phyloP scores from a whole-genome alignment of 1,140 invertebrate species.

The Aculops lycopersici region DNA sequence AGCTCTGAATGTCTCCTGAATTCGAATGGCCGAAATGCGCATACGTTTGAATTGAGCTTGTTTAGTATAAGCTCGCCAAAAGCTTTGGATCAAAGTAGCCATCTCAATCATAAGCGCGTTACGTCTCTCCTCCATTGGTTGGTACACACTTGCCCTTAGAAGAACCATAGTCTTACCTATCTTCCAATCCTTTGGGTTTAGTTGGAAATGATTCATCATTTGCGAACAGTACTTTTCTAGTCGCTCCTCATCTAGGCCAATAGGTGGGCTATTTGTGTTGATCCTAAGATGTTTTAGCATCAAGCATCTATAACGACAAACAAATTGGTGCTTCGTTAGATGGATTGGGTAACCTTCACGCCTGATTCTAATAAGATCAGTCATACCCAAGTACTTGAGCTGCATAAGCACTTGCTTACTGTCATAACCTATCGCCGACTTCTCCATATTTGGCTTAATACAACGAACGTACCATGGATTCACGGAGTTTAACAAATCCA shows the following conservation, averaged over 20 bases:
- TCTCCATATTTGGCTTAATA: slow-evolving; percentile 69
- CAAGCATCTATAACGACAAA: slow-evolving; percentile 36
- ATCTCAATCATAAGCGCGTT: slow-evolving; percentile 30
- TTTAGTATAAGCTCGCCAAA: slow-evolving; percentile 27
- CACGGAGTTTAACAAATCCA: slow-evolving; percentile 59
- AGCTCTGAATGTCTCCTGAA: slow-evolving; percentile 54
- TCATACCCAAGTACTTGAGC: slow-evolving; percentile 67
- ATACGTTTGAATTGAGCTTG: slow-evolving; percentile 33
- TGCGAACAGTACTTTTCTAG: slow-evolving; percentile 11
- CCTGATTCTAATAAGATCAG: slow-evolving; percentile 71
- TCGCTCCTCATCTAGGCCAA: slow-evolving; percentile 2
- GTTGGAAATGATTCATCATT: slow-evolving; percentile 22
- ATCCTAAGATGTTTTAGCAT: slow-evolving; percentile 5
- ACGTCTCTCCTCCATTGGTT: slow-evolving; percentile 46
- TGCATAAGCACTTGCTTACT: slow-evolving; percentile 54
- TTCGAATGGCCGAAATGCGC: slow-evolving; percentile 32
- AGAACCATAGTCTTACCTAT: slow-evolving; percentile 66
- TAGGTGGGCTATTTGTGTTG: slow-evolving; percentile 4
- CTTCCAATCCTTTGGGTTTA: slow-evolving; percentile 49
- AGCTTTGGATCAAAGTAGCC: slow-evolving; percentile 44
- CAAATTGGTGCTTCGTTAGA: slow-evolving; percentile 37
- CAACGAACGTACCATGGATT: slow-evolving; percentile 82
- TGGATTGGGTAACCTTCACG: slow-evolving; percentile 55
- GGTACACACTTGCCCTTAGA: slow-evolving; percentile 43
- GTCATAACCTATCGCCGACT: slow-evolving; percentile 47